Conservation (phyloP, 2,797 vertebrate species). For the Tinamus major region DNA sequence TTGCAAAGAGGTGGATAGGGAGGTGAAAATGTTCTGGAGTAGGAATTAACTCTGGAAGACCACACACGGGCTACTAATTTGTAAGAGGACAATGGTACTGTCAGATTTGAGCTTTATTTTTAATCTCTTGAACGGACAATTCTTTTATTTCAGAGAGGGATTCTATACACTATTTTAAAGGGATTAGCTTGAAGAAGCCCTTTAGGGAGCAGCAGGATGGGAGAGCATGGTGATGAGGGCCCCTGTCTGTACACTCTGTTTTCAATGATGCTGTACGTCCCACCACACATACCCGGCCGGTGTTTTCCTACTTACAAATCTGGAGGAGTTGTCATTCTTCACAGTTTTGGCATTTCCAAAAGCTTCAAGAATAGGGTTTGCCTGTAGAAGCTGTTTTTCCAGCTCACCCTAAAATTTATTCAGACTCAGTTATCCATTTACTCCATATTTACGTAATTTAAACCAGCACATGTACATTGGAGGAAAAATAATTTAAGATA, state of each 20-base stretch:
- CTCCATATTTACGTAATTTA: neutral
- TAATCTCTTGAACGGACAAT: neutral
- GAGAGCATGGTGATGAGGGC: neutral
- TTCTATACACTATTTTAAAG: neutral
- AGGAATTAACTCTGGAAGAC: neutral
- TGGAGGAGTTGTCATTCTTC: slow-evolving; percentile 98
- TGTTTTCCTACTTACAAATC: slow-evolving; percentile 90
- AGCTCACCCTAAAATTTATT: slow-evolving; percentile 92
- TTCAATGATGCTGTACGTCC: neutral
- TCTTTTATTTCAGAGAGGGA: neutral
- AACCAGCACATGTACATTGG: neutral
- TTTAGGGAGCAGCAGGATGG: neutral
- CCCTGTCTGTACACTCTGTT: neutral
- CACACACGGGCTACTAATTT: neutral
- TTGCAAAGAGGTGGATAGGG: neutral
- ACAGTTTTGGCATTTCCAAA: slow-evolving; percentile 98
- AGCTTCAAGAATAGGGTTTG: slow-evolving; percentile 97
- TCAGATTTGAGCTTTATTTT: neutral
- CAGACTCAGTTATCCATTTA: slow-evolving; percentile 61
- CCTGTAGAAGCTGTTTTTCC: slow-evolving; percentile 97
- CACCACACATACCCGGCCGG: rapidly evolving
- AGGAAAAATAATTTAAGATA: slow-evolving; percentile 5
- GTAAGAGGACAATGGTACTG: neutral
- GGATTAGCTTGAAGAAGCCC: neutral
- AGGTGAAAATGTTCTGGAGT: neutral